These are phyloP conservation scores for Cataglyphis livida DNA, from an alignment of 2,888 invertebrate genomes.

Conservation along the genomic window DNA sequence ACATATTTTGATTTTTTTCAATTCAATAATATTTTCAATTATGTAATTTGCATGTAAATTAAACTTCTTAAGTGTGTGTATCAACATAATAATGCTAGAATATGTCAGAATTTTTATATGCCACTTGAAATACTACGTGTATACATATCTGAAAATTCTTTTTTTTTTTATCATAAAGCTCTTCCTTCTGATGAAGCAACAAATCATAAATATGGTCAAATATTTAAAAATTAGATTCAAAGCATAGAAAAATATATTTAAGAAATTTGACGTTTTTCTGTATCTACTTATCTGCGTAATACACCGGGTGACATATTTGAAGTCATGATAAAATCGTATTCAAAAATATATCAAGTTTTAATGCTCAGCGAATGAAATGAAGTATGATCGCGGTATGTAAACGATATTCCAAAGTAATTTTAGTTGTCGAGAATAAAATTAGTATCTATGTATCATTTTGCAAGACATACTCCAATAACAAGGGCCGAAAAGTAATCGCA, in stretches of 20 bases:
- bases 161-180: not conserved
- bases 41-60: not conserved
- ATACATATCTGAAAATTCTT: slow-evolving; percentile 9
- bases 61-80: not conserved
- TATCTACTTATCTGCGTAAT: slow-evolving; percentile 8
- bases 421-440: slow-evolving; percentile 48
- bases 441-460: slow-evolving; percentile 1
- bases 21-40: not conserved
- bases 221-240: slow-evolving; percentile 28
- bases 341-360: slow-evolving; percentile 41
- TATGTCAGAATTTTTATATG: not conserved
- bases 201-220: not conserved
- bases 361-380: slow-evolving; percentile 31
- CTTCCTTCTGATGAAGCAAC: not conserved
- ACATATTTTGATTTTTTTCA: slow-evolving; percentile 8
- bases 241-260: slow-evolving; percentile 27
- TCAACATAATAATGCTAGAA: not conserved
- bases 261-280: slow-evolving; percentile 24
- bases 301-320: slow-evolving; percentile 12
- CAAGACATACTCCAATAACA: no score
- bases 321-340: slow-evolving; percentile 43
- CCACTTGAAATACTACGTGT: not conserved
- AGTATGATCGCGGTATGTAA: slow-evolving; percentile 32
- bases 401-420: slow-evolving; percentile 51
- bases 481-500: not conserved